A percentile compares a stretch with the other conserved stretches of the same genome.
Conservation (phyloP, 2,797 vertebrate genomes). For the Sitta carolinensis region DNA sequence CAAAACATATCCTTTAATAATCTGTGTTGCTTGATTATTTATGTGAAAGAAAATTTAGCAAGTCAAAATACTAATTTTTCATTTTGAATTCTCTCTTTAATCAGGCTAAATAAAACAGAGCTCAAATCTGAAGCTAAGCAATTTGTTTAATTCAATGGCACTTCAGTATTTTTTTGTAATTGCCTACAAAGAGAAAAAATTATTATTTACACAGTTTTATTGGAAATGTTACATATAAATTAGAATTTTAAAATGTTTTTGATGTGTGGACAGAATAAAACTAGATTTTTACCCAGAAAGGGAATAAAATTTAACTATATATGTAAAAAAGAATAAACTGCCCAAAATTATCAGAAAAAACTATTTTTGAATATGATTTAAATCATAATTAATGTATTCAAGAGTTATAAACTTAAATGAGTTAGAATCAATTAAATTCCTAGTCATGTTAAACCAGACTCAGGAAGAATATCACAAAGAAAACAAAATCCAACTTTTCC, state of each 20-base stretch:
- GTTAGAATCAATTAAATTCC: neutral
- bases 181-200: neutral
- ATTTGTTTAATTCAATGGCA: neutral
- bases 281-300: neutral
- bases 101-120: accelerated
- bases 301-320: neutral
- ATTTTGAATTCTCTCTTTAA: neutral
- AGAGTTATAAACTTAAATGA: neutral
- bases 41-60: neutral
- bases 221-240: neutral
- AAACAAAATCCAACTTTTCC: neutral
- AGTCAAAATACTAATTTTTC: neutral
- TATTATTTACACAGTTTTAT: neutral
- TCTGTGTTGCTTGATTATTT: neutral
- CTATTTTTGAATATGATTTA: neutral
- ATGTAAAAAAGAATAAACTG: neutral
- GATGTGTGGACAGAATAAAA: neutral
- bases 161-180: neutral
- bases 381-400: neutral
- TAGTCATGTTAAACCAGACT: neutral
- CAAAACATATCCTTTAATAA: neutral
- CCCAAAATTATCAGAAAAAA: neutral
- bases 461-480: neutral
- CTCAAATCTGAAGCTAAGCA: neutral
- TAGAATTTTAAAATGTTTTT: neutral